phyloP scores from a whole-genome alignment of 2,113 vertebrate species.

The Psittacula cyanocephala region DNA sequence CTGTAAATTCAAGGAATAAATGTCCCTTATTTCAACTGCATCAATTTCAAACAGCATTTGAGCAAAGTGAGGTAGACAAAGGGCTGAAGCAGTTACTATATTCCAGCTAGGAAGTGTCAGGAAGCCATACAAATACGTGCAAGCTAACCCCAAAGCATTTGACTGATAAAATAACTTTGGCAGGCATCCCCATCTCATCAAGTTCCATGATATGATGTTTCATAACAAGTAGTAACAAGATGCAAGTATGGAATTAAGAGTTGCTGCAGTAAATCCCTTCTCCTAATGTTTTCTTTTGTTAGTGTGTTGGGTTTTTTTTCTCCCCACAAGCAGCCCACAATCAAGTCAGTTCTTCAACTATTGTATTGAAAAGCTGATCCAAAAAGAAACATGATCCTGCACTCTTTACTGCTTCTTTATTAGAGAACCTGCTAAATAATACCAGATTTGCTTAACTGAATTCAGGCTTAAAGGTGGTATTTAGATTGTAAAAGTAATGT shows the following conservation, averaged over 20 bases:
- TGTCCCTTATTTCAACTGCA: not conserved
- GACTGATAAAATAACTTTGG: not conserved
- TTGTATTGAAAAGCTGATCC: not conserved
- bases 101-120: not conserved
- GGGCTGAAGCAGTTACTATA: not conserved
- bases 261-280: not conserved
- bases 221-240: not conserved
- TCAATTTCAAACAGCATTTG: not conserved
- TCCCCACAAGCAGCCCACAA: not conserved
- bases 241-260: not conserved
- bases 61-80: not conserved
- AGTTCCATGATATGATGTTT: not conserved
- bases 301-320: too few species aligned
- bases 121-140: not conserved
- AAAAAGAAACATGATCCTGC: not conserved
- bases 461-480: not conserved
- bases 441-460: not conserved
- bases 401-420: not conserved
- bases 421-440: not conserved
- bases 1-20: not conserved
- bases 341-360: not conserved
- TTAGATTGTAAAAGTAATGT: not conserved
- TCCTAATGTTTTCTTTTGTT: not conserved
- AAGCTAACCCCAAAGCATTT: not conserved
- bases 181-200: not conserved